Conservation (phyloP, 1,140 invertebrate species). For the Dendrolimus kikuchii region DNA sequence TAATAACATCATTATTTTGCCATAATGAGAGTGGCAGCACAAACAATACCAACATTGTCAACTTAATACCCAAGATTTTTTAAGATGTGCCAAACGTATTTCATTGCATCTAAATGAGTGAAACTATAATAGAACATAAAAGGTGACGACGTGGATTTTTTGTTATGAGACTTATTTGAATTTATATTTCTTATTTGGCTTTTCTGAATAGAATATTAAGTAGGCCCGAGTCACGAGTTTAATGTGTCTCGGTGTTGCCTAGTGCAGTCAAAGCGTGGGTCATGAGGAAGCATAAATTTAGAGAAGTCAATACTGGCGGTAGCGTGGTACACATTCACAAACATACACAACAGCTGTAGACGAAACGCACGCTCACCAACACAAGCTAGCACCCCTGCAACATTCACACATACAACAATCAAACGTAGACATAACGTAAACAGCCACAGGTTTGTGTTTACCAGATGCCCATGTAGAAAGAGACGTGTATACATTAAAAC, state of each 20-base stretch:
- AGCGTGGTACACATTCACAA: constrained; percentile 34
- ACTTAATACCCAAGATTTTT: neutral
- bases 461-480: constrained; percentile 66
- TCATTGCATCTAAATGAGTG: too few relatives aligned
- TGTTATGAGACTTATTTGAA: constrained; percentile 8
- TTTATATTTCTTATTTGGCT: constrained; percentile 22
- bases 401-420: constrained; percentile 22
- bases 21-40: constrained; percentile 36
- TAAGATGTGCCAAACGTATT: too few relatives aligned
- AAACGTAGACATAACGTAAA: constrained; percentile 54
- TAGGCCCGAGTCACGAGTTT: constrained; percentile 32
- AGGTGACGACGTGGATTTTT: neutral
- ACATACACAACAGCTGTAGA: constrained; percentile 62
- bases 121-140: neutral
- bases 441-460: constrained; percentile 67
- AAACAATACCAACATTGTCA: constrained; percentile 30
- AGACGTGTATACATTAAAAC: constrained; percentile 41
- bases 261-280: constrained; percentile 41
- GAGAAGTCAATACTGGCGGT: constrained; percentile 44
- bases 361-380: constrained; percentile 45
- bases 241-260: constrained; percentile 29
- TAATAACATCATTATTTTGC: constrained; percentile 62
- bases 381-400: constrained; percentile 52
- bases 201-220: constrained; percentile 46
- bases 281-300: constrained; percentile 70